phyloP scores from a whole-genome alignment of 2,113 vertebrate genomes.

The Cnemophilus loriae region DNA sequence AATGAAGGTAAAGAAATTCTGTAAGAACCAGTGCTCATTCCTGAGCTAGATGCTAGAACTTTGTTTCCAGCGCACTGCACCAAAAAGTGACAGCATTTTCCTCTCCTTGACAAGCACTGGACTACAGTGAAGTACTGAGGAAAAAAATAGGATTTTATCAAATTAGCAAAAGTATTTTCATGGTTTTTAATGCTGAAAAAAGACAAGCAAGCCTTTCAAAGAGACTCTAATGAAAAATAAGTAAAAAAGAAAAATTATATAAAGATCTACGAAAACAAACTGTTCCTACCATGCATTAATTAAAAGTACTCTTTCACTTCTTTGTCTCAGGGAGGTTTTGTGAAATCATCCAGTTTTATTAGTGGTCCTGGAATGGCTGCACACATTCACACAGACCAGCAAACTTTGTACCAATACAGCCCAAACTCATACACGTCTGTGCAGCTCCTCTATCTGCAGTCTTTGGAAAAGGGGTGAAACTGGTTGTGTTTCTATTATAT shows the following conservation, averaged over 20 bases:
- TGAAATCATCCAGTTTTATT: not conserved
- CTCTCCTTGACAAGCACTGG: not conserved
- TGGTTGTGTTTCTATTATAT: not conserved
- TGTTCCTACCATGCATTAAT: not conserved
- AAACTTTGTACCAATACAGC: fast-evolving
- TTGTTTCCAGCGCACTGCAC: not conserved
- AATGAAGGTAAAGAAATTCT: not conserved
- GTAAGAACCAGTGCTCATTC: not conserved
- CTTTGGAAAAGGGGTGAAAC: not conserved
- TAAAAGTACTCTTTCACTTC: not conserved
- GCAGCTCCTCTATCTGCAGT: not conserved
- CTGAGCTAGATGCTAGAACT: not conserved
- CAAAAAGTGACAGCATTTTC: not conserved
- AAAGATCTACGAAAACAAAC: not conserved
- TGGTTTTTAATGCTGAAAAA: not conserved
- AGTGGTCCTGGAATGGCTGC: not conserved
- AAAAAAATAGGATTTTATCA: not conserved
- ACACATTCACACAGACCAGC: not conserved
- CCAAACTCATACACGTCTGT: not conserved
- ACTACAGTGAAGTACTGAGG: not conserved
- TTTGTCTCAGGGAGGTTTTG: not conserved
- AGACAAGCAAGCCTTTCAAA: not conserved
- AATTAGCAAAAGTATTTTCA: not conserved
- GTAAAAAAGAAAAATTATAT: not conserved
- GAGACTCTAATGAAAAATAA: not conserved